Evolutionary conservation across 2,797 vertebrate genomes (phyloP).

Genomic region (Mionectes olivaceus): DNA sequence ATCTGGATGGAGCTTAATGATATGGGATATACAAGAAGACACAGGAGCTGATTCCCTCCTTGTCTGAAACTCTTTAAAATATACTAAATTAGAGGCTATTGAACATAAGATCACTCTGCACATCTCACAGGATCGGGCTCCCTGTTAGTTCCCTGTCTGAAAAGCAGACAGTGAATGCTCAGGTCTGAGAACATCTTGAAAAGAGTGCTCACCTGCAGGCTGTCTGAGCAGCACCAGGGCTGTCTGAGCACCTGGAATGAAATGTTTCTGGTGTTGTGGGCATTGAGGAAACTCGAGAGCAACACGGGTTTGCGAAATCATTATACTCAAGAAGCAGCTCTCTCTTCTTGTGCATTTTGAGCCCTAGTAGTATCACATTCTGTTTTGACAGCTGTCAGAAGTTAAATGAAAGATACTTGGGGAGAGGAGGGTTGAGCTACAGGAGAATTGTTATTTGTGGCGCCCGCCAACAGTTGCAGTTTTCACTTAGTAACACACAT

Average conservation of each 20-base stretch:
- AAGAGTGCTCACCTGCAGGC: neutral
- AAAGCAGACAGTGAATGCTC: neutral
- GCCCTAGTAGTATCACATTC: conserved; percentile 21
- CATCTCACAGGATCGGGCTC: neutral
- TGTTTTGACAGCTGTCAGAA: conserved; percentile 64
- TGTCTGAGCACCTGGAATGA: neutral
- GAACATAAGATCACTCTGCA: neutral
- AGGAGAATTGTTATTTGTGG: neutral
- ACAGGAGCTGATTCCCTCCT: neutral
- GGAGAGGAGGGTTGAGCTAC: neutral
- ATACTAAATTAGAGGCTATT: neutral
- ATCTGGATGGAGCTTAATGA: neutral
- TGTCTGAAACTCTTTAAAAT: neutral
- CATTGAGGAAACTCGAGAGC: neutral
- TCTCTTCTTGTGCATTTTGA: neutral
- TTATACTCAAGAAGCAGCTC: neutral
- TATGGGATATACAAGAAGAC: neutral
- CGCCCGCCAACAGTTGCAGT: neutral
- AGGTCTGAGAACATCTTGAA: neutral
- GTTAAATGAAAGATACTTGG: conserved; percentile 13
- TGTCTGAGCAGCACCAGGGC: neutral
- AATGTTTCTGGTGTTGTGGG: neutral
- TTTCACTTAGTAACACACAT: neutral
- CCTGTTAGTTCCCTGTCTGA: neutral
- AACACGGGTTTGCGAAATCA: neutral